These are phyloP conservation scores for Clanis bilineata DNA, from an alignment of 2,888 invertebrate species.

Conservation along the genomic window DNA sequence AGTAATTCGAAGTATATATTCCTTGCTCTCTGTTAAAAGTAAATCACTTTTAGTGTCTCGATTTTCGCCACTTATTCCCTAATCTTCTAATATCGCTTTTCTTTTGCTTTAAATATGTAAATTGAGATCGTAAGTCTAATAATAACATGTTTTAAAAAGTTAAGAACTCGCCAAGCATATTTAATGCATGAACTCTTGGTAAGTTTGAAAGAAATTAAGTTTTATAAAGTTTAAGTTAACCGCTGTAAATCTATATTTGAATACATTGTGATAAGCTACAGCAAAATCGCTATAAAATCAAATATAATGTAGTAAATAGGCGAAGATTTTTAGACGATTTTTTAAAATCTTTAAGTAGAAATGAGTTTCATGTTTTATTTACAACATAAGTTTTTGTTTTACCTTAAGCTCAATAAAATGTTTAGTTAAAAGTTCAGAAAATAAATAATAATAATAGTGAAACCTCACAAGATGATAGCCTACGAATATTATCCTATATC, in stretches of 20 bases:
- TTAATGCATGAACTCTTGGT: neutral
- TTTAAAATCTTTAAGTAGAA: too few relatives aligned
- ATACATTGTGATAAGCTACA: too few relatives aligned
- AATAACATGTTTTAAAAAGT: neutral
- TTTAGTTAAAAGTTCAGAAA: too few relatives aligned
- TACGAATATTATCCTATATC: too few relatives aligned
- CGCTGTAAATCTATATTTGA: too few relatives aligned
- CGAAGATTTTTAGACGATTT: too few relatives aligned
- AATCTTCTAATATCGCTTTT: conserved; percentile 52
- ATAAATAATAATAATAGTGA: too few relatives aligned
- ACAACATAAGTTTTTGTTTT: too few relatives aligned
- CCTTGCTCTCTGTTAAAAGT: conserved; percentile 74
- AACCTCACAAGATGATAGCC: too few relatives aligned
- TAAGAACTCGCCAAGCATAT: neutral
- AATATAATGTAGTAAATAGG: too few relatives aligned
- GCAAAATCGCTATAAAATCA: neutral
- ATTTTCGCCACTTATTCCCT: conserved; percentile 65
- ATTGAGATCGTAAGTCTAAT: conserved; percentile 27
- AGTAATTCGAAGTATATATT: conserved; percentile 80
- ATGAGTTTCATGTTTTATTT: too few relatives aligned
- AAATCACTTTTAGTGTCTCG: conserved; percentile 79
- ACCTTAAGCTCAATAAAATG: too few relatives aligned
- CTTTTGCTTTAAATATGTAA: conserved; percentile 51
- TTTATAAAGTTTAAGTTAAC: neutral
- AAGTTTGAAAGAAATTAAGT: neutral